Evolutionary conservation across 1,140 invertebrate genomes (phyloP).

Genomic region (Lepidurus packardi): DNA sequence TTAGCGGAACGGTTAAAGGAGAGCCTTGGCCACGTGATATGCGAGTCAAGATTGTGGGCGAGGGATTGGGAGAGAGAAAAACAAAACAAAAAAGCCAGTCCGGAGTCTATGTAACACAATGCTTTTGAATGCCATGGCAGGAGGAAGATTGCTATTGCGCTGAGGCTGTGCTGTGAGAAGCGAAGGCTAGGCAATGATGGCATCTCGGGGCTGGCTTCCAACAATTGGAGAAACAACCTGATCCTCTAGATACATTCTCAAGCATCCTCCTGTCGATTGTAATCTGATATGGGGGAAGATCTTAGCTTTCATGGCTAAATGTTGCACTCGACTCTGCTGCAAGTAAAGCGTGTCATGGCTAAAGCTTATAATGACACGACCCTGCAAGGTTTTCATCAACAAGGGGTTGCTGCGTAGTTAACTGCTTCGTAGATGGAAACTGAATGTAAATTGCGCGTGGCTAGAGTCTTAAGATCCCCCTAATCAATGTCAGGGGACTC

Average conservation of each 20-base stretch:
- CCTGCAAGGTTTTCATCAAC: too few species aligned
- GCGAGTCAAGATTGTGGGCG: neutral
- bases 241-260: neutral
- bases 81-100: neutral
- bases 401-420: too few species aligned
- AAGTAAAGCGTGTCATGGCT: too few species aligned
- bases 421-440: too few species aligned
- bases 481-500: too few species aligned
- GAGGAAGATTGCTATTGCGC: neutral
- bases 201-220: neutral
- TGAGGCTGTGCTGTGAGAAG: neutral
- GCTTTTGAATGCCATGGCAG: slow-evolving; percentile 4
- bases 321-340: neutral
- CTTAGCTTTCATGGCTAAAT: neutral
- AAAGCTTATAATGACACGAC: too few species aligned
- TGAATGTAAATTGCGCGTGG: too few species aligned
- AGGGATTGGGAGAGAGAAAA: neutral
- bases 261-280: neutral
- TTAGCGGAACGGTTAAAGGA: neutral
- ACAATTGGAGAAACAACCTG: slow-evolving; percentile 13
- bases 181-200: neutral
- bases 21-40: neutral
- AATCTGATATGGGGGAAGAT: neutral
- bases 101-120: neutral
- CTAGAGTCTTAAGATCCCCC: too few species aligned